Conservation (phyloP, 1,140 invertebrate genomes). For the Papilio polytes region DNA sequence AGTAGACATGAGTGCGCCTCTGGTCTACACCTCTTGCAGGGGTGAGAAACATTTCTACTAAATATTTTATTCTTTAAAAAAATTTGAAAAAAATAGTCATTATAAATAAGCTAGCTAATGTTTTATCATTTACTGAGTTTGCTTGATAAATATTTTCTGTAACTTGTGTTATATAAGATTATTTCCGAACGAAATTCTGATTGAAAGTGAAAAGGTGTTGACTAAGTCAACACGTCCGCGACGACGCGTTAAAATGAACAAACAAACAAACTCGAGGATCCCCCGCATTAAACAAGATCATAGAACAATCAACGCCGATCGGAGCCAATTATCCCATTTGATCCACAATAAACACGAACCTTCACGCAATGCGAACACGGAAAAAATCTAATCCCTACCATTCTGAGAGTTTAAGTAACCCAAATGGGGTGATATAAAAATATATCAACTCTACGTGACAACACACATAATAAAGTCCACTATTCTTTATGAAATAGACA, state of each 20-base stretch:
- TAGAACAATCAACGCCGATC: constrained; percentile 56
- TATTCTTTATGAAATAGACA: too few relatives aligned
- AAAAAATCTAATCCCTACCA: constrained; percentile 52
- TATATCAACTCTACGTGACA: not conserved
- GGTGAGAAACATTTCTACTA: constrained; percentile 43
- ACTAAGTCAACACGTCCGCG: constrained; percentile 32
- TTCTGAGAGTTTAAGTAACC: constrained; percentile 27
- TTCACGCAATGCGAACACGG: constrained; percentile 47
- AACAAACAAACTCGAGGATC: constrained; percentile 45
- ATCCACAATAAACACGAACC: constrained; percentile 53
- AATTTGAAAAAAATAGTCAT: too few relatives aligned
- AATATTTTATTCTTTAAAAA: not conserved
- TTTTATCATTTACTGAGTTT: not conserved
- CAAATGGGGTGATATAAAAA: not conserved
- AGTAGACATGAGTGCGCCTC: constrained; percentile 57
- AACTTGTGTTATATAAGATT: not conserved
- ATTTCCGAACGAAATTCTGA: not conserved
- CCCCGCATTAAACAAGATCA: constrained; percentile 51
- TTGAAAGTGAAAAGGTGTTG: constrained; percentile 19
- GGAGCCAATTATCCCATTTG: constrained; percentile 55
- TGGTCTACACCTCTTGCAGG: constrained; percentile 52
- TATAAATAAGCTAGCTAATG: too few relatives aligned
- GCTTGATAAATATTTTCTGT: not conserved
- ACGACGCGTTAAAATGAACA: constrained; percentile 34
- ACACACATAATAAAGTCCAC: not conserved